Conservation (phyloP, 2,888 invertebrate species). For the Trichopria drosophilae region DNA sequence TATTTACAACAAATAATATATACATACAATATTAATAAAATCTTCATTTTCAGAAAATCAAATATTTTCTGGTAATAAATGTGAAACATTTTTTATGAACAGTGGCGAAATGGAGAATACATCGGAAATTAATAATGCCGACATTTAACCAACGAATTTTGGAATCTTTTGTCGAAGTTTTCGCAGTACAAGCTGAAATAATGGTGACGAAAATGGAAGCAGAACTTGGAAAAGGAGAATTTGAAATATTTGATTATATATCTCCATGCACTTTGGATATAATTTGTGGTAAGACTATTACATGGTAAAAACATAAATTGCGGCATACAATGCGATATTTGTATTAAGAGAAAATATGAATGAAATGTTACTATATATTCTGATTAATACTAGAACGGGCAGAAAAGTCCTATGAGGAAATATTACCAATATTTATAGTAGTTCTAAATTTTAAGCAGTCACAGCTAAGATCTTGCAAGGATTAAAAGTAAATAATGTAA, state of each 20-base stretch:
- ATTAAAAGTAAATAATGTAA: too few relatives aligned
- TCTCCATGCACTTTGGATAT: constrained; percentile 44
- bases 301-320: too few relatives aligned
- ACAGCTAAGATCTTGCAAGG: too few relatives aligned
- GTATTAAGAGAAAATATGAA: too few relatives aligned
- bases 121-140: constrained; percentile 43
- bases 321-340: too few relatives aligned
- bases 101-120: constrained; percentile 44
- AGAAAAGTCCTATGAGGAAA: too few relatives aligned
- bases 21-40: too few relatives aligned
- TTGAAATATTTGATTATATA: constrained; percentile 40
- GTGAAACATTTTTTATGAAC: not conserved
- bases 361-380: too few relatives aligned
- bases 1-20: too few relatives aligned
- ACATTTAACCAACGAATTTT: constrained; percentile 42
- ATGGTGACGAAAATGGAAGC: constrained; percentile 38
- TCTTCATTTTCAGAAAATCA: not conserved
- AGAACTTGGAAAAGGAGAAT: constrained; percentile 38
- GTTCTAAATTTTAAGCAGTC: too few relatives aligned
- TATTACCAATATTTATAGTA: too few relatives aligned
- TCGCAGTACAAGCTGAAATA: constrained; percentile 38
- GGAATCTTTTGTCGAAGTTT: constrained; percentile 44
- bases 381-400: too few relatives aligned
- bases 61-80: constrained; percentile 1
- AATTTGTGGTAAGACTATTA: constrained; percentile 38